Evolutionary conservation across 2,888 invertebrate genomes (phyloP).

Genomic region (Salpingus planirostris): DNA sequence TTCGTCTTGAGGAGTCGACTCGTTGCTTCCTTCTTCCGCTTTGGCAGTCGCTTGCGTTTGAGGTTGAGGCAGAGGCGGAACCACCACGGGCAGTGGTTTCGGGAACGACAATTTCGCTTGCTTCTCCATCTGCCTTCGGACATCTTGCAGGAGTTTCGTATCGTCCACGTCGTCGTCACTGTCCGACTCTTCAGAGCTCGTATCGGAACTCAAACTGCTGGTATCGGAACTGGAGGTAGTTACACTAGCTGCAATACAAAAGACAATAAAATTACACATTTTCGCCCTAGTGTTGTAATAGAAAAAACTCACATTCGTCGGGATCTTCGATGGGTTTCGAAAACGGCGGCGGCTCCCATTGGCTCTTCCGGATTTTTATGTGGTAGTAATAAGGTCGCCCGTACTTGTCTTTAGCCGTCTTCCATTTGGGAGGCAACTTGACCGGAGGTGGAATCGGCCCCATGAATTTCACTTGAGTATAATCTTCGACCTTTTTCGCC

Average conservation of each 20-base stretch:
- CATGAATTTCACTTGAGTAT: conserved; percentile 35
- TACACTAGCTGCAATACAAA: conserved; percentile 30
- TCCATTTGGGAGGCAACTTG: conserved; percentile 80
- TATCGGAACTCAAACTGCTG: conserved; percentile 40
- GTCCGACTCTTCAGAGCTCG: conserved; percentile 45
- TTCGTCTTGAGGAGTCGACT: conserved; percentile 25
- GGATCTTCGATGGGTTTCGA: conserved; percentile 16
- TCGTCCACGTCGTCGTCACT: conserved; percentile 41
- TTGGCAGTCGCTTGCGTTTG: too few relatives aligned
- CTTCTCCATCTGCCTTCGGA: conserved; percentile 31
- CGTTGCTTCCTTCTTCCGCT: conserved; percentile 25
- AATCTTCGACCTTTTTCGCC: conserved; percentile 20
- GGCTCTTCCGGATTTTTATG: conserved; percentile 62
- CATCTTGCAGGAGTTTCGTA: conserved; percentile 34
- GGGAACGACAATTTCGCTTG: conserved; percentile 18
- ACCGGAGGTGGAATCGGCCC: conserved; percentile 44
- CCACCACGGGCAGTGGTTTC: conserved; percentile 2
- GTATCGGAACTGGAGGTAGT: conserved; percentile 37
- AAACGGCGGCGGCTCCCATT: conserved; percentile 64
- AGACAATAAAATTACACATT: too few relatives aligned
- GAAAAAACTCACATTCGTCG: conserved; percentile 24
- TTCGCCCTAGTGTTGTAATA: too few relatives aligned
- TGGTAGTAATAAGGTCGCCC: conserved; percentile 92
- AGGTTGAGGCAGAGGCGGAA: too few relatives aligned
- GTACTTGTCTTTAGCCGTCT: conserved; percentile 68